These are phyloP conservation scores for Regulus satrapa DNA, from an alignment of 2,113 vertebrate genomes.

Conservation along the genomic window DNA sequence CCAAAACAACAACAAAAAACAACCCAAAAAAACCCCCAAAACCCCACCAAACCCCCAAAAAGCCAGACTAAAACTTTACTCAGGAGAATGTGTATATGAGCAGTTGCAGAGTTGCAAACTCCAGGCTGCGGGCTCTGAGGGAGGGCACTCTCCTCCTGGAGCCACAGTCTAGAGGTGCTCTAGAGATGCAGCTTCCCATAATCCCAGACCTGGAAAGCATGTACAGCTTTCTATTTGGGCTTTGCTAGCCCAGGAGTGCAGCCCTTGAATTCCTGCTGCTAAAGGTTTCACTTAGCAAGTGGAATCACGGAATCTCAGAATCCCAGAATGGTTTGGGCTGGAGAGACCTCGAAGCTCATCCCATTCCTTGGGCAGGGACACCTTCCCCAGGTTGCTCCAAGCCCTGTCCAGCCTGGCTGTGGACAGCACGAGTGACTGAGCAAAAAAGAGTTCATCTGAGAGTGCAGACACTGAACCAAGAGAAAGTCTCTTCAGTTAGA, in stretches of 20 bases:
- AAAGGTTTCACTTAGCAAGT: accelerated
- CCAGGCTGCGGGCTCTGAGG: background rate
- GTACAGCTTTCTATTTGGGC: background rate
- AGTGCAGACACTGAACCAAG: background rate
- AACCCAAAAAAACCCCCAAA: too few species aligned
- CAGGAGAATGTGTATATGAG: background rate
- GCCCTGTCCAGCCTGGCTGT: background rate
- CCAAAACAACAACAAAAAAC: background rate
- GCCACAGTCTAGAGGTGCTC: background rate
- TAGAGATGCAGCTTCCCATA: background rate
- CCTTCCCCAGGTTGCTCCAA: background rate
- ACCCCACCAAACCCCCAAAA: background rate
- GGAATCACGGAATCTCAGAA: background rate
- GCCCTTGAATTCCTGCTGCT: background rate
- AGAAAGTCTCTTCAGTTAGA: background rate
- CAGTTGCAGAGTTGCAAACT: background rate
- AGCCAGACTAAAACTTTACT: background rate
- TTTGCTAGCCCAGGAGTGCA: background rate
- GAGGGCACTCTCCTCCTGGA: background rate
- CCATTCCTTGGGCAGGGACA: background rate
- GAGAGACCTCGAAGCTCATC: background rate
- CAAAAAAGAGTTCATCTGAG: background rate
- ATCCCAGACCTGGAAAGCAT: background rate
- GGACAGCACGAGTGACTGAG: background rate
- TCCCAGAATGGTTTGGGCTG: background rate